Base-by-base conservation (phyloP, 2,113 vertebrate species). In the Butastur rufipennis region DNA sequence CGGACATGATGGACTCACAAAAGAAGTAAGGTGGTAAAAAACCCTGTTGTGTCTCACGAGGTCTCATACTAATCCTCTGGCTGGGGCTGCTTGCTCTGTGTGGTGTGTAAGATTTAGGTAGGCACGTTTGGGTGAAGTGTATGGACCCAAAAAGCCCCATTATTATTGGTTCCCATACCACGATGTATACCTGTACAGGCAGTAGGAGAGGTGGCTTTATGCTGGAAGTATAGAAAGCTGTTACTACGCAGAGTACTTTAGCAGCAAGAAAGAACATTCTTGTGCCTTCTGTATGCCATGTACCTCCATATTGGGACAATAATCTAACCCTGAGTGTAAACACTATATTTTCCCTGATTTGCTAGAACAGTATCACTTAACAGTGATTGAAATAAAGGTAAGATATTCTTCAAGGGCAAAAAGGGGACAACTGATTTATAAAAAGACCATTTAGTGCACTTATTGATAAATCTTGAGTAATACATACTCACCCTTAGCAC, bases 331-430 rank as follows among this genome's bases (percentile, higher is more conserved):
- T 34, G 20, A 32, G 21, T 65, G 47, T 58, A 88, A 92, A 78
- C 75, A 86, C 43, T 34, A 58, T 29, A 34, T 66, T 93, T 84
- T 34, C 55, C 68, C 65, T 71, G 43, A 92, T 83, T 75, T 93
- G 79, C 84, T 90, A 61, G 42, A 95, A 78, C 40, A 62, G 53
- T 22, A 78, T 65, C 77, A 91, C 75, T 94, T 93, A 94, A 90
- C 55, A 72, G 48, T 45, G 74, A 95, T 71, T 94, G 84, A 90
- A 97, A 94, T 89, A 88, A 88, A 93, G 55, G 78, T 66, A 63
- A 87, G 96, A 82, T 79, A 86, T 62, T 78, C 85, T 96, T 97
- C 82, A 81, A 81, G 92, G 88, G 84, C 92, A 95, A 89, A 78
- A 88, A 96, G 68, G 65, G 88, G 32, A 88, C 78, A 89, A 72